phyloP scores from a whole-genome alignment of 2,113 vertebrate species.

The Colinus virginianus region DNA sequence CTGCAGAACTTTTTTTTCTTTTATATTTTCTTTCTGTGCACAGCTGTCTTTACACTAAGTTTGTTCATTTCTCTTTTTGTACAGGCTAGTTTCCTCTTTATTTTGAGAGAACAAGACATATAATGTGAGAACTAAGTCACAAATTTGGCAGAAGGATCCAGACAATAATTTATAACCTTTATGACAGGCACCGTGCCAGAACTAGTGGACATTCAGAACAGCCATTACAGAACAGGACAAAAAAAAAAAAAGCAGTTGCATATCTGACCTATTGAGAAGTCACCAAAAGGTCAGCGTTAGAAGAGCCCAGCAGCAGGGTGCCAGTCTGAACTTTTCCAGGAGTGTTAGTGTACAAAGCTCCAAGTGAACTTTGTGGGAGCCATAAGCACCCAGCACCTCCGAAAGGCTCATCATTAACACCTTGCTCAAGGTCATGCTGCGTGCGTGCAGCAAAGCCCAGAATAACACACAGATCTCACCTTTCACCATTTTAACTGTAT shows the following conservation, averaged over 20 bases:
- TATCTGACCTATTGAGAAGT: slow-evolving; percentile 11
- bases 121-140: neutral
- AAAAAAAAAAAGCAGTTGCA: slow-evolving; percentile 25
- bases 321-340: neutral
- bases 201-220: neutral
- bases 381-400: slow-evolving; percentile 11
- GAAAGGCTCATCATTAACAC: slow-evolving; percentile 17
- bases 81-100: neutral
- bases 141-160: neutral
- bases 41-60: neutral
- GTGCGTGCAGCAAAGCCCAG: neutral
- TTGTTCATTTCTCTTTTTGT: neutral
- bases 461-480: neutral
- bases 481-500: neutral
- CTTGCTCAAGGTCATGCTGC: slow-evolving; percentile 45
- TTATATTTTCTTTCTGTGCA: neutral
- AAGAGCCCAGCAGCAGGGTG: neutral
- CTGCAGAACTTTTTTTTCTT: neutral
- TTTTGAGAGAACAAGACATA: neutral
- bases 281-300: slow-evolving; percentile 42
- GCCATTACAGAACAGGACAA: neutral
- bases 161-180: neutral
- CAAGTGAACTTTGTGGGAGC: slow-evolving; percentile 20
- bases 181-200: neutral
- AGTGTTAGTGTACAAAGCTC: neutral